Base-by-base conservation (phyloP, 2,113 vertebrate species). In the Nanorana parkeri region DNA sequence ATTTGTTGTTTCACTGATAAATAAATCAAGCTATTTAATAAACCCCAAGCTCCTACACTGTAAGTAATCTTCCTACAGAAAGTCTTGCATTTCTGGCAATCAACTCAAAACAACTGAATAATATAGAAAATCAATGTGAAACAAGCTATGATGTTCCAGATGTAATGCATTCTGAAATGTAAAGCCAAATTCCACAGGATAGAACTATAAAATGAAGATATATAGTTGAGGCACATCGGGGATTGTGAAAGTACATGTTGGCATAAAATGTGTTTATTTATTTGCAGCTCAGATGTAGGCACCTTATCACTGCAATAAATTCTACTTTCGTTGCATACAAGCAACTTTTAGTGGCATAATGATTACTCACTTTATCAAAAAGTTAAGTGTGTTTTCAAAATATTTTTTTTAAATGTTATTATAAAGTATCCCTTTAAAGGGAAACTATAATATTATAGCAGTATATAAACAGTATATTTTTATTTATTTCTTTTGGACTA, bases 181-280 rank as follows among this genome's bases (percentile, higher is more conserved):
- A 21, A 23, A 36, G n/a, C 76, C 26, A 54, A 32, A 66, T 55
- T 29, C 19, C 47, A 52, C 47, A 55, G 63, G 51, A 55, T 26
- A 67, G 23, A 52, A 54, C 51, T 63, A 63, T 71, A 80, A 72
- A 80, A 72, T 71, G 72, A 64, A 64, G 32, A 80, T 72, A 72
- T 80, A 28, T 21, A 51, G 32, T 52, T 72, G 78, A 61, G 24
- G 24, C 47, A 55, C 47, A 65, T 29, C 51, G n/a, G 55, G 68
- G 78, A 61, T 80, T 71, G 23, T 23, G 56, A 72, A 80, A 72
- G 56, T 52, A 72, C 36, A 80, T 61, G 20, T 24, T 72, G 56
- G 68, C 19, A 80, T 64, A 80, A 72, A 72, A 20, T 61, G 55
- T 63, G 47, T 64, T 80, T 64, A 80, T 80, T 80, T 60, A 72